A percentile compares a stretch with the other conserved stretches of the same genome.
These are phyloP conservation scores for Gymnoscopelus braueri DNA, from an alignment of 2,797 vertebrate genomes.

Conservation along the genomic window DNA sequence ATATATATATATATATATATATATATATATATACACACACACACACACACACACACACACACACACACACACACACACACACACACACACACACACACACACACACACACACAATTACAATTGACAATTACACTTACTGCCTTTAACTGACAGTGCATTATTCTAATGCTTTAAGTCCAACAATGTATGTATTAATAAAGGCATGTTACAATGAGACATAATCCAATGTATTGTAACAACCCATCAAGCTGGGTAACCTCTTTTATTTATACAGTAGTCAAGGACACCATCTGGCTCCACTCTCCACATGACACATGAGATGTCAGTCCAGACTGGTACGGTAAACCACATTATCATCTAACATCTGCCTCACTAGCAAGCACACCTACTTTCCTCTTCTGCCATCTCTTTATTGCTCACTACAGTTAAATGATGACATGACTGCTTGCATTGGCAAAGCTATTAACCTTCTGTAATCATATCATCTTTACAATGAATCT, in stretches of 20 bases:
- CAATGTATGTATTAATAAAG: slow-evolving; percentile 36
- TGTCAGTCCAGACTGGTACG: slow-evolving; percentile 51
- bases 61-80: too few species aligned
- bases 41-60: too few species aligned
- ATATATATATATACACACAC: too few species aligned
- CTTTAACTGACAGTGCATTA: slow-evolving; percentile 8
- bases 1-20: too few species aligned
- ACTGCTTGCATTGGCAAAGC: slow-evolving; percentile 2
- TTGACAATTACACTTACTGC: too few species aligned
- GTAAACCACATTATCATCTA: slow-evolving; percentile 64
- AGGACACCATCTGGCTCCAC: slow-evolving; percentile 72
- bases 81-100: too few species aligned
- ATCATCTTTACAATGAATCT: too few species aligned
- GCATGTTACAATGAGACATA: slow-evolving; percentile 38
- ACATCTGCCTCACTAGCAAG: slow-evolving; percentile 54
- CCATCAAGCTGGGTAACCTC: slow-evolving; percentile 49
- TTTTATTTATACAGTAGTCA: slow-evolving; percentile 66
- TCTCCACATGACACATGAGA: slow-evolving; percentile 65
- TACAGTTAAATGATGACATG: background rate
- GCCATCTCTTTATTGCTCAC: slow-evolving; percentile 20
- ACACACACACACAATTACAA: too few species aligned
- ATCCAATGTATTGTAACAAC: slow-evolving; percentile 53
- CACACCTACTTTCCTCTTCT: slow-evolving; percentile 21
- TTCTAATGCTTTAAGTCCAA: background rate
- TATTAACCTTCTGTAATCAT: too few species aligned